phyloP scores from a whole-genome alignment of 1,140 invertebrate genomes.

The Drosophila bipectinata region DNA sequence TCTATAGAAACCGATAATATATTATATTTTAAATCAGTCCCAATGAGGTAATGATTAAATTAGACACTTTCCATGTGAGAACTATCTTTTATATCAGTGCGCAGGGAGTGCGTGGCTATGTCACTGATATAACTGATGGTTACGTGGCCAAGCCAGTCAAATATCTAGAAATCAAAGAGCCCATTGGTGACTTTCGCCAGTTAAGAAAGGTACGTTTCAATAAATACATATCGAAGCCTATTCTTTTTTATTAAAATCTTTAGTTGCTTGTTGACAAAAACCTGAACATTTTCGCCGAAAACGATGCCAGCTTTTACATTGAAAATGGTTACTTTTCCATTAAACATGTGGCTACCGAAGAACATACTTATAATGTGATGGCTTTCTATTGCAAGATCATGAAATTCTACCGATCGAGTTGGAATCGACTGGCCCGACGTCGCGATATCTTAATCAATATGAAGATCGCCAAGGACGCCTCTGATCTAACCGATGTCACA shows the following conservation, averaged over 20 bases:
- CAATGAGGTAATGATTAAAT: slow-evolving; percentile 55
- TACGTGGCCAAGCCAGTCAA: slow-evolving; percentile 59
- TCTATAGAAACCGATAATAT: too few species aligned
- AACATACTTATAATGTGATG: slow-evolving; percentile 70
- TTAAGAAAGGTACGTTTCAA: slow-evolving; percentile 52
- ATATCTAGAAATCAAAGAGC: slow-evolving; percentile 64
- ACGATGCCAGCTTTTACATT: slow-evolving; percentile 75
- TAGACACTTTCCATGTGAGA: slow-evolving; percentile 68
- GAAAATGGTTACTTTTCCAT: slow-evolving; percentile 64
- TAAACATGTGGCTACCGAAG: slow-evolving; percentile 68
- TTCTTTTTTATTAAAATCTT: too few species aligned
- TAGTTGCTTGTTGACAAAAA: slow-evolving; percentile 6
- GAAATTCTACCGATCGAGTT: slow-evolving; percentile 64
- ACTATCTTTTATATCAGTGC: slow-evolving; percentile 60
- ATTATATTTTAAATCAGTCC: slow-evolving; percentile 17
- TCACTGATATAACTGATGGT: slow-evolving; percentile 50
- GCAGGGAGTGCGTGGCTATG: slow-evolving; percentile 65
- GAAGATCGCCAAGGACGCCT: slow-evolving; percentile 46
- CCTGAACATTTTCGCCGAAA: slow-evolving; percentile 72
- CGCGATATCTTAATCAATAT: slow-evolving; percentile 65
- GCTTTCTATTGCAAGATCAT: slow-evolving; percentile 66
- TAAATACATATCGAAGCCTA: not conserved
- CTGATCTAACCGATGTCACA: slow-evolving; percentile 36
- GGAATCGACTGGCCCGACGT: slow-evolving; percentile 69
- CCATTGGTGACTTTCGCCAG: slow-evolving; percentile 60